Conservation (phyloP, 2,113 vertebrate genomes). For the Lepisosteus osseus region DNA sequence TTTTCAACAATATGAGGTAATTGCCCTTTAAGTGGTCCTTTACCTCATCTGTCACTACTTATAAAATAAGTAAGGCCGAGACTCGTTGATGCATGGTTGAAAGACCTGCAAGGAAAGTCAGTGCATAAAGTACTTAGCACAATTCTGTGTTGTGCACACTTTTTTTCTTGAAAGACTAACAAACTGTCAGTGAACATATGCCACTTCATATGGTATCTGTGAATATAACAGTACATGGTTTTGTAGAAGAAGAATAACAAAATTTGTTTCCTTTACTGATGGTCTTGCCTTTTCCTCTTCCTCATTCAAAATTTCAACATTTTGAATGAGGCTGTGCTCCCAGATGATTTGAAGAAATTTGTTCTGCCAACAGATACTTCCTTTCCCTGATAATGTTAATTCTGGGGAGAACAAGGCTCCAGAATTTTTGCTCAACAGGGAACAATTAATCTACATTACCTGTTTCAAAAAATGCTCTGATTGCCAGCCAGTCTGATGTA, state of each 20-base stretch:
- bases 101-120: background rate
- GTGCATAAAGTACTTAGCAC: too few relatives aligned
- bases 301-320: background rate
- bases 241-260: background rate
- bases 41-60: slow-evolving; percentile 4
- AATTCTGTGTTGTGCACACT: background rate
- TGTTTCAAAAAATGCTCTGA: too few relatives aligned
- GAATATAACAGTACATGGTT: background rate
- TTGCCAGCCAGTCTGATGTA: too few relatives aligned
- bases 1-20: slow-evolving; percentile 9
- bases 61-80: background rate
- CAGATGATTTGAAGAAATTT: background rate
- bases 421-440: too few relatives aligned
- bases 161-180: background rate
- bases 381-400: too few relatives aligned
- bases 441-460: too few relatives aligned
- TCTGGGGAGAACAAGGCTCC: too few relatives aligned
- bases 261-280: background rate
- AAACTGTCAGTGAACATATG: background rate
- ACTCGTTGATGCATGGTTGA: background rate
- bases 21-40: slow-evolving; percentile 4
- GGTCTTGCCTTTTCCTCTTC: background rate
- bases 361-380: too few relatives aligned
- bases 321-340: background rate
- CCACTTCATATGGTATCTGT: background rate